A percentile compares a stretch with the other conserved stretches of the same genome.
Evolutionary conservation across 2,888 invertebrate genomes (phyloP).

Genomic region (Drosophila imparisetae): DNA sequence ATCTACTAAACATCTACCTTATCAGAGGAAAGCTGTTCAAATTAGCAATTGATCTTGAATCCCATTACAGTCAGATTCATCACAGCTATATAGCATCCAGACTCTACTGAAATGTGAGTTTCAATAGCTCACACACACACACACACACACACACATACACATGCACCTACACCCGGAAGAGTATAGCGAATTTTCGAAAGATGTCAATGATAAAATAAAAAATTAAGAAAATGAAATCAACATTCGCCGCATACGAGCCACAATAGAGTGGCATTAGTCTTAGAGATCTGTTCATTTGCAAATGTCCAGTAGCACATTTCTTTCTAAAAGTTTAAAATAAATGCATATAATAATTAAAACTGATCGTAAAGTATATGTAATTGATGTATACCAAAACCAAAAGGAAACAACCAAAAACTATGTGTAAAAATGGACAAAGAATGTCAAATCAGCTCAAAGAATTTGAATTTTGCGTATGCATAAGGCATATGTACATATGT

Average conservation of each 20-base stretch:
- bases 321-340: conserved; percentile 33
- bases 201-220: conserved; percentile 22
- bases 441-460: conserved; percentile 40
- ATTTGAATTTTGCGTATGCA: conserved; percentile 44
- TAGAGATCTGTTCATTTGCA: conserved; percentile 43
- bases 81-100: conserved; percentile 3
- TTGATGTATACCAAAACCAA: conserved; percentile 66
- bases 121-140: conserved; percentile 8
- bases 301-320: conserved; percentile 55
- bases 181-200: conserved; percentile 17
- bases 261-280: conserved; percentile 40
- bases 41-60: conserved; percentile 1
- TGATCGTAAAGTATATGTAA: conserved; percentile 49
- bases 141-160: conserved; percentile 6
- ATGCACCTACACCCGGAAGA: conserved; percentile 1
- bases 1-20: conserved; percentile 1
- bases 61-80: neutral
- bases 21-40: neutral
- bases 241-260: conserved; percentile 26
- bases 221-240: conserved; percentile 4
- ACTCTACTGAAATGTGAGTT: neutral
- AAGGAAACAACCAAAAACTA: conserved; percentile 28
- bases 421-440: conserved; percentile 47
- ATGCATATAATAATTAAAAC: conserved; percentile 38
- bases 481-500: conserved; percentile 4